Evolutionary conservation across 2,888 invertebrate genomes (phyloP), one percentile per base, ranked within the genome.

Genomic region (Linyphia triangularis): DNA sequence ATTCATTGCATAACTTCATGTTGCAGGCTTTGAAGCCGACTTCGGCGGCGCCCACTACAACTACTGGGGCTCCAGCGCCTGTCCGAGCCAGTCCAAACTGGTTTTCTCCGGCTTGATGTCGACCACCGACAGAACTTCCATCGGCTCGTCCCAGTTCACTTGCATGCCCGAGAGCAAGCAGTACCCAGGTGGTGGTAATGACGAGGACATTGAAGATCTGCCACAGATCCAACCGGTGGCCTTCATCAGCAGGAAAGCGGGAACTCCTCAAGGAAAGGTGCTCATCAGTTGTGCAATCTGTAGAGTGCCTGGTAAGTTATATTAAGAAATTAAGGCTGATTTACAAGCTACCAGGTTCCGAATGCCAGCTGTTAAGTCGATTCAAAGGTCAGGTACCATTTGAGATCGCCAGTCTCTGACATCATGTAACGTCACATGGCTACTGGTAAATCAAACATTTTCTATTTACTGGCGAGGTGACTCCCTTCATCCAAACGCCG

Each of bases 221-320:
- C 83, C 83, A 1, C 28, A 51, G 16, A 28, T 83, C 28, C 63
- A 83, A 28, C 43, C 61, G 13, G 83, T 73, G 22, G 40, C 61
- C 7, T 83, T 72, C 33, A 7, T 19, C 19, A 63, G 43, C 30
- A 40, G 61, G 43, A 73, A 57, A 1, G 26, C 3, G n/a, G 33
- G n/a, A 2, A n/a, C 10, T 4, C n/a, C 24, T 6, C 10, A 40
- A 16, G 59, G 40, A 6, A 1, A 1, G 22, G n/a, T 9, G 28
- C 10, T 51, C 5, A 16, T 83, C 0, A 24, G 26, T 1, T 83
- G 83, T 24, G 24, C 72, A 4, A 83, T 6, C 16, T 83, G 83
- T 63, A 57, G 83, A 43, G 57, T 83, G 6, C 72, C 83, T 13
- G 83, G 83, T 72, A 22, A 30, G 19, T 37, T n/a, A n/a, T n/a